Evolutionary conservation across 2,113 vertebrate genomes (phyloP), one percentile per base, ranked within the genome.

Genomic region (Podilymbus podiceps): DNA sequence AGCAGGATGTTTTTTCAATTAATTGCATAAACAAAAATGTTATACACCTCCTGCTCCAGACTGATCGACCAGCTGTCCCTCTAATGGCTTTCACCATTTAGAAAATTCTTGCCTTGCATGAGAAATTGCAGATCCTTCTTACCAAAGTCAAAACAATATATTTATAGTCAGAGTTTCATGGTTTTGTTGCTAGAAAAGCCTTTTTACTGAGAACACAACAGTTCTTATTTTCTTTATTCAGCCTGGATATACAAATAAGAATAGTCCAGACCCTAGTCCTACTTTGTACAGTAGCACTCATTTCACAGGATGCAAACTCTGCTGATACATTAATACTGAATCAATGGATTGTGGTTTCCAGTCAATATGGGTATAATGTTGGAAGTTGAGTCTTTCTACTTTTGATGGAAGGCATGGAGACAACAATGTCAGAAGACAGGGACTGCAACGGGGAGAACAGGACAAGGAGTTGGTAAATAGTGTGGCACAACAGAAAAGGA

Each of bases 1-100:
- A 8, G 3, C 9, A 5, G 5, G 3, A 3, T 28, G 2, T 0
- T 64, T 71, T 77, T 50, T 46, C 19, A 91, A n/a, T 63, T 50
- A 64, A 55, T 6, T 68, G 12, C 6, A 24, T 31, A 49, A 33
- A 5, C 5, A 49, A 84, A 86, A 89, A 33, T 21, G 3, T 18
- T 31, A 2, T 23, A 30, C 5, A 42, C 5, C 4, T 69, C 17
- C 24, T 77, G 46, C 23, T 4, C 15, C 16, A 83, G 23, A 27
- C 14, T 33, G 21, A 73, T 11, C 8, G 78, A 59, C 33, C 25
- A 66, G 7, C 35, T 77, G 24, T 23, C 23, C 23, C n/a, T 79
- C 72, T 62, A 42, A 74, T 67, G 20, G 18, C 13, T 87, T 77
- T 69, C 35, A 50, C 11, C 46, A 55, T 50, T 92, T 21, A 77